Base-by-base conservation (phyloP, 2,888 invertebrate genomes). In the Spilarctia lutea region DNA sequence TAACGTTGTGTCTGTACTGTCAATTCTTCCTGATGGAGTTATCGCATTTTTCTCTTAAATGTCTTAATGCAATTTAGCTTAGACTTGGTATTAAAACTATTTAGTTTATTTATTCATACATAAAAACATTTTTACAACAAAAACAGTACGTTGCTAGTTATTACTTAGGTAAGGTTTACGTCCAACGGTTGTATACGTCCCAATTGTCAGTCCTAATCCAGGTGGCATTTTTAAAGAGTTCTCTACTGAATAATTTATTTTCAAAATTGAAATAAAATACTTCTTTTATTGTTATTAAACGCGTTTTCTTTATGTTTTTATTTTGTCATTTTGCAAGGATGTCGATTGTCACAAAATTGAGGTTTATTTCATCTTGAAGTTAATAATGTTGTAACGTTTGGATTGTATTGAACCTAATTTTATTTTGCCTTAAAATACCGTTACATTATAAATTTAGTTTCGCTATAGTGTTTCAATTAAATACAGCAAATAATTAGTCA, bases 361-460 rank as follows among this genome's bases (percentile, higher is more conserved):
- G 35, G 35, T 75, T 68, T 72, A 68, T 63, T 75, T 65, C 72
- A 71, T 63, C 52, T 75, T 18, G 13, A 65, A 72, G 27, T 71
- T n/a, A 35, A 52, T 67, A 71, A n/a, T 71, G 71, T 72, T 35
- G 75, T 52, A 75, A 75, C 52, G 16, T 75, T n/a, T 56, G 45
- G n/a, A 45, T 30, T 42, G 56, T 71, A 20, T 35, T 42, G 66
- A 27, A n/a, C n/a, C n/a, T n/a, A n/a, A 35, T 35, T 71, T 71
- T 66, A 27, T 65, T 39, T 73, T 65, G 10, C 4, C 33, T 65
- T 65, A 65, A 48, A 71, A 11, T 48, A 66, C 27, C 35, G 18
- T 52, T 35, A 72, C 35, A 35, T 63, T 68, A 56, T 33, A n/a
- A 56, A 63, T 63, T 63, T 42, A 30, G 60, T 71, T 13, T 70